A percentile compares a stretch with the other conserved stretches of the same genome.
Conservation (phyloP, 1,140 invertebrate species). For the Telenomus remus region DNA sequence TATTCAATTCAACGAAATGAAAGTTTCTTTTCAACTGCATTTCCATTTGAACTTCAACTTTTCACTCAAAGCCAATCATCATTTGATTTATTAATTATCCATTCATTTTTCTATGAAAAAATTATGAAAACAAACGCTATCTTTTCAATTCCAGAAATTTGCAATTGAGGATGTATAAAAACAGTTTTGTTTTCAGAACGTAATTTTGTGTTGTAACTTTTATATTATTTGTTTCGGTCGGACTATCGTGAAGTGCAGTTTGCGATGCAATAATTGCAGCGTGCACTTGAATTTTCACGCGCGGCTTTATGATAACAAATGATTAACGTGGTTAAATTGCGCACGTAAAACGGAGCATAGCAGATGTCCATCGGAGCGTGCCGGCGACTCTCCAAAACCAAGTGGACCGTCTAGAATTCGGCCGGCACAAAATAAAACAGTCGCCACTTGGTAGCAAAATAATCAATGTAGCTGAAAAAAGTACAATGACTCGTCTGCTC, state of each 20-base stretch:
- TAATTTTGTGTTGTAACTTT: neutral
- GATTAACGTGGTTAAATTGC: slow-evolving; percentile 52
- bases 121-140: too few species aligned
- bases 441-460: slow-evolving; percentile 68
- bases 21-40: too few species aligned
- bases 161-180: too few species aligned
- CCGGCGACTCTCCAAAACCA: slow-evolving; percentile 65
- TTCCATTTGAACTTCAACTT: too few species aligned
- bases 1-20: too few species aligned
- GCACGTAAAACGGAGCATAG: slow-evolving; percentile 47
- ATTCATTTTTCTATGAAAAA: too few species aligned
- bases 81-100: too few species aligned
- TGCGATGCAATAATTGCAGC: slow-evolving; percentile 34
- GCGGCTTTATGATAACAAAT: slow-evolving; percentile 38
- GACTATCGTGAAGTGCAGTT: neutral
- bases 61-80: too few species aligned
- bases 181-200: too few species aligned
- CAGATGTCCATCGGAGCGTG: slow-evolving; percentile 64
- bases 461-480: slow-evolving; percentile 64
- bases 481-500: slow-evolving; percentile 57
- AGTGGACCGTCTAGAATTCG: slow-evolving; percentile 63
- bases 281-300: slow-evolving; percentile 38
- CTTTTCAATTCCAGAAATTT: too few species aligned
- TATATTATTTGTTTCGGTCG: neutral
- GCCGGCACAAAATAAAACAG: slow-evolving; percentile 69